Evolutionary conservation across 1,140 invertebrate genomes (phyloP).

Genomic region (Drosophila ercepeae): DNA sequence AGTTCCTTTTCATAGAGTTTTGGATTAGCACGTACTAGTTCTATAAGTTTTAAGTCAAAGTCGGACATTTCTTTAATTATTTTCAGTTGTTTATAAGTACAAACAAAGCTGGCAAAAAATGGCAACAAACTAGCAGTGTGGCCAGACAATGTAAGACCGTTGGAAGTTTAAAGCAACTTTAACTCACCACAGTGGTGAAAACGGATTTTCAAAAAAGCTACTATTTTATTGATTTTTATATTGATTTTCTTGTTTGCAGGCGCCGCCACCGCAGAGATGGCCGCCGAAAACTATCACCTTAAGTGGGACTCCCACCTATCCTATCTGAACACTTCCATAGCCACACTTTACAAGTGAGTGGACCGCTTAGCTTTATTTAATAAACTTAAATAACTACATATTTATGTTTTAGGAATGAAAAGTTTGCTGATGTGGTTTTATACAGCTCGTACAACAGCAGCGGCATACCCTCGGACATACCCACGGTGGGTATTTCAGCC

Average conservation of each 20-base stretch:
- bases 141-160: background rate
- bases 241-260: slow-evolving; percentile 70
- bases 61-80: slow-evolving; percentile 27
- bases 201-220: background rate
- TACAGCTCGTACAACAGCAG: slow-evolving; percentile 85
- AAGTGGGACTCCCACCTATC: slow-evolving; percentile 94
- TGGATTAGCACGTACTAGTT: slow-evolving; percentile 65
- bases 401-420: slow-evolving; percentile 84
- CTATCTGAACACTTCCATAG: slow-evolving; percentile 91
- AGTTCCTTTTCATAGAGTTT: slow-evolving; percentile 50
- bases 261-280: slow-evolving; percentile 58
- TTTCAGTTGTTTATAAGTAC: background rate
- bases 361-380: background rate
- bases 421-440: slow-evolving; percentile 93
- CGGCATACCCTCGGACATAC: slow-evolving; percentile 67
- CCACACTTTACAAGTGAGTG: slow-evolving; percentile 88
- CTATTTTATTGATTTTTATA: slow-evolving; percentile 51
- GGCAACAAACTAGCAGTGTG: slow-evolving; percentile 9
- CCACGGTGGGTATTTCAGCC: slow-evolving; percentile 89
- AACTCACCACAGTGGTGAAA: background rate
- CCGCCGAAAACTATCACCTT: slow-evolving; percentile 91
- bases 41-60: slow-evolving; percentile 61
- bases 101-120: slow-evolving; percentile 27
- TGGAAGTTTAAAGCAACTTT: background rate
- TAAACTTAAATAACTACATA: background rate